A percentile compares a stretch with the other conserved stretches of the same genome.
Evolutionary conservation across 2,888 invertebrate species (phyloP).

Genomic region (Cataglyphis rosenhaueri): DNA sequence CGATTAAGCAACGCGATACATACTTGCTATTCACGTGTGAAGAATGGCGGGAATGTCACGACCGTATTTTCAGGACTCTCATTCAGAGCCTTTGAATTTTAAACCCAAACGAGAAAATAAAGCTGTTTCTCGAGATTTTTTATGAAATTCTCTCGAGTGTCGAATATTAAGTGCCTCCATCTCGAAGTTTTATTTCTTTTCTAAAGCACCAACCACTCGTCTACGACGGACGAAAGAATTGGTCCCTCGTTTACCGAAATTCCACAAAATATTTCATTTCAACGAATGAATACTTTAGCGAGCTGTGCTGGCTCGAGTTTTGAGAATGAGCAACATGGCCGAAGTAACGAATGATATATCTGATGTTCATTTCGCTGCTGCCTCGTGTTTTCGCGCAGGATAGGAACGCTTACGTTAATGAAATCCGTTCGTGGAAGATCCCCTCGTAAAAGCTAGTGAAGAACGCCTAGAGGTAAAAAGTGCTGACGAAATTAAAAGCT

Average conservation of each 20-base stretch:
- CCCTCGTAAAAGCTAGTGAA: slow-evolving; percentile 49
- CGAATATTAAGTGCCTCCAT: background rate
- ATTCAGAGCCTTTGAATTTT: background rate
- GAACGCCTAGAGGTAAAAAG: slow-evolving; percentile 23
- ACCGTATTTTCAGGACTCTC: background rate
- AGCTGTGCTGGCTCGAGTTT: slow-evolving; percentile 3
- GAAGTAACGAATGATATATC: slow-evolving; percentile 16
- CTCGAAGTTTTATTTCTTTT: background rate
- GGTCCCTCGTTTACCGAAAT: slow-evolving; percentile 14
- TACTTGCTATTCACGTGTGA: slow-evolving; percentile 48
- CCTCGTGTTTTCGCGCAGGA: slow-evolving; percentile 52
- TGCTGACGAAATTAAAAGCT: slow-evolving; percentile 59
- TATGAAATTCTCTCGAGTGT: background rate
- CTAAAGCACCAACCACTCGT: background rate
- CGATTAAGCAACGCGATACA: slow-evolving; percentile 63
- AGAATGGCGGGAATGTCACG: slow-evolving; percentile 40
- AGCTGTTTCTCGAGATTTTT: background rate
- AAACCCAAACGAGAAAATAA: background rate
- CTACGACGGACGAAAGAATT: slow-evolving; percentile 5
- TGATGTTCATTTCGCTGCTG: slow-evolving; percentile 30
- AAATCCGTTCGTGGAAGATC: slow-evolving; percentile 59
- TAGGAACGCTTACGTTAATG: slow-evolving; percentile 59
- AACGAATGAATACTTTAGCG: background rate
- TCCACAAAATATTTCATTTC: slow-evolving; percentile 18
- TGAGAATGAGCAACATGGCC: background rate